phyloP scores from a whole-genome alignment of 2,113 vertebrate genomes.

The Phalacrocorax aristotelis region DNA sequence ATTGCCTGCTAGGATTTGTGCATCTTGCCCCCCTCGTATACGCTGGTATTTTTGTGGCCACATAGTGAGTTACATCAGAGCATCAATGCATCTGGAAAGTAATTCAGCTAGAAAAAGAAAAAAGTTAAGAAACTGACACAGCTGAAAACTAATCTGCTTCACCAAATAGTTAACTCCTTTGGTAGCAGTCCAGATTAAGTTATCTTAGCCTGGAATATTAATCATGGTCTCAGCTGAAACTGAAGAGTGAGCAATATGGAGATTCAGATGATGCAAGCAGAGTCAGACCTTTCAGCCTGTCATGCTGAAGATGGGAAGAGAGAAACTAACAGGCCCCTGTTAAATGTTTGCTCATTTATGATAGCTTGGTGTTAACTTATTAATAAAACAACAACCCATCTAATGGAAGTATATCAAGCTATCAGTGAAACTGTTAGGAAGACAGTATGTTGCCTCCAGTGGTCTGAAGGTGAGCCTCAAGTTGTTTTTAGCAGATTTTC shows the following conservation, averaged over 20 bases:
- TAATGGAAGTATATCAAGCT: neutral
- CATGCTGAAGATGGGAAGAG: neutral
- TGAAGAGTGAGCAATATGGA: conserved; percentile 22
- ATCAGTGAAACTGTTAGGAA: neutral
- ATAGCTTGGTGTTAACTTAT: neutral
- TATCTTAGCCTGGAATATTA: conserved; percentile 10
- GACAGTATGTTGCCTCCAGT: neutral
- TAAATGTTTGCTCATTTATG: neutral
- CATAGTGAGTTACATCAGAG: neutral
- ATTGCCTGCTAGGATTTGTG: neutral
- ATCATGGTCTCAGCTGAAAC: neutral
- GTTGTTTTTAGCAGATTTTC: neutral
- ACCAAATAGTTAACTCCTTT: neutral
- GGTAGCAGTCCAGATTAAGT: neutral
- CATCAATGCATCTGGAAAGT: neutral
- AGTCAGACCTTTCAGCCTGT: neutral
- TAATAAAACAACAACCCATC: neutral
- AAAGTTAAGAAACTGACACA: neutral
- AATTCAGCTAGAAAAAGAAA: neutral
- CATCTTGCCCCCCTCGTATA: neutral
- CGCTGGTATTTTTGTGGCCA: neutral
- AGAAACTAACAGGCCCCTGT: neutral
- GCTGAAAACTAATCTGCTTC: neutral
- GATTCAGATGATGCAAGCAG: neutral
- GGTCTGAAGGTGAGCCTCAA: neutral